Evolutionary conservation across 2,113 vertebrate species (phyloP).

Genomic region (Protomyctophum bolini): DNA sequence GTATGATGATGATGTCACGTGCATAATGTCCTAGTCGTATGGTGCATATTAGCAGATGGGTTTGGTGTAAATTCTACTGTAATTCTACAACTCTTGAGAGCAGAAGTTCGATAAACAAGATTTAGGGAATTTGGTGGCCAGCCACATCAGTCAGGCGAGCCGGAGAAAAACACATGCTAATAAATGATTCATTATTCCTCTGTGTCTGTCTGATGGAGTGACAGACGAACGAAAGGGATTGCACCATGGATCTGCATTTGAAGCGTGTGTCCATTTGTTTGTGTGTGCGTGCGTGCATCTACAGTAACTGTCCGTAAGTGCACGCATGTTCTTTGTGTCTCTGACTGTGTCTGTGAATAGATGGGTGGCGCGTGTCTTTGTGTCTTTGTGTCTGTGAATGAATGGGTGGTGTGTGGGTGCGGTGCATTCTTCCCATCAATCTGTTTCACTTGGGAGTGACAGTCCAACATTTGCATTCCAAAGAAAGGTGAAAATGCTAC

Average conservation of each 20-base stretch:
- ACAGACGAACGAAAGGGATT: constrained; percentile 35
- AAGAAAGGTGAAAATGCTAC: constrained; percentile 43
- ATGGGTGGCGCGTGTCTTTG: background rate
- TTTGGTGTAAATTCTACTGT: constrained; percentile 23
- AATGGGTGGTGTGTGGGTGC: constrained; percentile 24
- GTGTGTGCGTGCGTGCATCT: constrained; percentile 19
- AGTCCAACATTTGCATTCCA: constrained; percentile 67
- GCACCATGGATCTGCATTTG: constrained; percentile 26
- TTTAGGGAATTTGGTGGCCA: constrained; percentile 64
- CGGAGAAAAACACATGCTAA: constrained; percentile 55
- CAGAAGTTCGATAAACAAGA: constrained; percentile 49
- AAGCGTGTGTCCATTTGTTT: background rate
- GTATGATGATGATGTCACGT: no score
- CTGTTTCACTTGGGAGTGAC: constrained; percentile 64
- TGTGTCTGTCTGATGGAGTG: constrained; percentile 46
- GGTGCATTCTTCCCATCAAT: constrained; percentile 71
- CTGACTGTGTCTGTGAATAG: background rate
- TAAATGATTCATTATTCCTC: constrained; percentile 72
- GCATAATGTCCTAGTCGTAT: constrained; percentile 29
- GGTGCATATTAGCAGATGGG: constrained; percentile 5
- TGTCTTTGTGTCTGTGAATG: constrained; percentile 18
- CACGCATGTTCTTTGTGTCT: background rate
- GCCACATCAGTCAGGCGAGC: constrained; percentile 58
- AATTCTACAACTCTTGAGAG: constrained; percentile 55
- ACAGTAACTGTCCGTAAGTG: background rate